Conservation (phyloP, 1,140 invertebrate genomes). For the Drosophila mauritiana region DNA sequence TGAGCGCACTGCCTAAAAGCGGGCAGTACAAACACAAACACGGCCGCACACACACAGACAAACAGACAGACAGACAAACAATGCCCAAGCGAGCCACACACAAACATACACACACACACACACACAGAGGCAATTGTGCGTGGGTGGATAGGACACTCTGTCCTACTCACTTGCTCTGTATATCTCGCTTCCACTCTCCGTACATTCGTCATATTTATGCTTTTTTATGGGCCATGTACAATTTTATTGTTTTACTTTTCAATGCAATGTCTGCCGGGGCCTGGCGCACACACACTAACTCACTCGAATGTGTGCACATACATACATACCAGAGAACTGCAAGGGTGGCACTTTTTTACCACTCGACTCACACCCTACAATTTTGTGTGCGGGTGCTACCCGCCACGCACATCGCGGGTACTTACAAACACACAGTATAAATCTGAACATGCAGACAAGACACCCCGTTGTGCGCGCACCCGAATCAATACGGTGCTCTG, state of each 20-base stretch:
- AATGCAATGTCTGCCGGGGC: conserved; percentile 42
- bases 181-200: not conserved
- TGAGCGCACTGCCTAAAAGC: conserved; percentile 59
- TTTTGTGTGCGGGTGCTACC: too few species aligned
- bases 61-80: conserved; percentile 43
- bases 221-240: conserved; percentile 75
- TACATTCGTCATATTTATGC: conserved; percentile 71
- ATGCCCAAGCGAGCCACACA: conserved; percentile 59
- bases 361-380: too few species aligned
- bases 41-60: conserved; percentile 44
- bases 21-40: conserved; percentile 42
- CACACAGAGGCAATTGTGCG: conserved; percentile 46
- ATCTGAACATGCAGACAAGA: too few species aligned
- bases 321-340: too few species aligned
- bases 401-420: too few species aligned
- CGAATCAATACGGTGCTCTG: too few species aligned
- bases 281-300: not conserved
- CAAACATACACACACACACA: conserved; percentile 23
- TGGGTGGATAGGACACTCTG: conserved; percentile 17
- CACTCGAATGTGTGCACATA: not conserved
- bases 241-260: conserved; percentile 77
- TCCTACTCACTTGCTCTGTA: not conserved
- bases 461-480: too few species aligned
- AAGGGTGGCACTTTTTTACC: too few species aligned
- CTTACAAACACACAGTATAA: too few species aligned